These are phyloP conservation scores for Sus cebifrons DNA, from an alignment of 2,797 vertebrate species.

Conservation along the genomic window DNA sequence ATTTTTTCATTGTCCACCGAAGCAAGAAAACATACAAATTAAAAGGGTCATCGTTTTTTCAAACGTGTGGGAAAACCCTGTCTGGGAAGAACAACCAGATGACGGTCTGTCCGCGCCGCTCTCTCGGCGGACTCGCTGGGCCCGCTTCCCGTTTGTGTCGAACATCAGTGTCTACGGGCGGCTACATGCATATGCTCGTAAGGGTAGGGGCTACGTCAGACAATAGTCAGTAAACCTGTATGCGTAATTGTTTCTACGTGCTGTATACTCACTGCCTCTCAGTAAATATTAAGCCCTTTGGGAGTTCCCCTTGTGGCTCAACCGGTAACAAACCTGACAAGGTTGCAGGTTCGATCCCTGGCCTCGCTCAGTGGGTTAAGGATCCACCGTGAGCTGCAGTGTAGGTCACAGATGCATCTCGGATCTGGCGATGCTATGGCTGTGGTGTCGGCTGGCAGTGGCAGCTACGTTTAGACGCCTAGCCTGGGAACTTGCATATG, in stretches of 20 bases:
- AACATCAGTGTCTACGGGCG: neutral
- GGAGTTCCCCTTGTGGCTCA: neutral
- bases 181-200: neutral
- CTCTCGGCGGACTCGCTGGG: neutral
- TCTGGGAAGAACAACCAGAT: constrained; percentile 1
- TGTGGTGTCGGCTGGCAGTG: too few relatives aligned
- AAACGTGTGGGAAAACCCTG: constrained; percentile 16
- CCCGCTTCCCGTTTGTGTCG: neutral
- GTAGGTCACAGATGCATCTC: too few relatives aligned
- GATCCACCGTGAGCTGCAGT: too few relatives aligned
- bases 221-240: neutral
- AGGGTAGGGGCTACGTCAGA: neutral
- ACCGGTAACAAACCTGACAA: too few relatives aligned
- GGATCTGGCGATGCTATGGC: too few relatives aligned
- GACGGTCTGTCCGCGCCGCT: constrained; percentile 48
- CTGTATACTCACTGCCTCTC: neutral
- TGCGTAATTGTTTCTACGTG: constrained; percentile 22
- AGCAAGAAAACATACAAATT: constrained; percentile 42
- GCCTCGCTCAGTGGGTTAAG: too few relatives aligned
- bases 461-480: too few relatives aligned
- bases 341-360: too few relatives aligned
- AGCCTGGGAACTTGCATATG: too few relatives aligned
- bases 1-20: constrained; percentile 24
- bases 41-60: constrained; percentile 57
- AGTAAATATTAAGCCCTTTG: constrained; percentile 21